These are phyloP conservation scores for Ambastaia sidthimunki DNA, from an alignment of 2,797 vertebrate species.

Conservation along the genomic window DNA sequence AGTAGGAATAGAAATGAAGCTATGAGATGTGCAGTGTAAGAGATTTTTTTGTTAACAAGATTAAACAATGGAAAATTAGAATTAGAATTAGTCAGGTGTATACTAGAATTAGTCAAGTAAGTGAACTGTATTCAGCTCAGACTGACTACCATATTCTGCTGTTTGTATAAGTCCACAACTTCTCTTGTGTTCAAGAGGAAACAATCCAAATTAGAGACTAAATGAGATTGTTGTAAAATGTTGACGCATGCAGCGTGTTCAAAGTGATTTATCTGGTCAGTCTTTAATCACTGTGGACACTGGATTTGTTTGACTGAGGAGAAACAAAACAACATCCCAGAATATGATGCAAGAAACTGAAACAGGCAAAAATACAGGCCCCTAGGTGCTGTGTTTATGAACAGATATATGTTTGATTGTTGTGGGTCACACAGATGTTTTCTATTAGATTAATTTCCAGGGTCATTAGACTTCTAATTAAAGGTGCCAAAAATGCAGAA, in stretches of 20 bases:
- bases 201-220: conserved; percentile 19
- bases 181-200: background rate
- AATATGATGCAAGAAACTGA: conserved; percentile 47
- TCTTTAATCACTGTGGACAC: conserved; percentile 25
- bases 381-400: background rate
- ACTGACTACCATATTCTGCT: background rate
- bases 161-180: background rate
- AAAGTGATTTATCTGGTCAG: conserved; percentile 29
- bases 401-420: background rate
- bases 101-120: background rate
- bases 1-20: too few species aligned
- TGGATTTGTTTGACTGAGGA: conserved; percentile 34
- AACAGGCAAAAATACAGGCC: conserved; percentile 26
- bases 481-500: too few species aligned
- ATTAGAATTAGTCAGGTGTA: too few species aligned
- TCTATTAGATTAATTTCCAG: background rate
- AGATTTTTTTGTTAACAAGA: too few species aligned
- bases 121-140: background rate
- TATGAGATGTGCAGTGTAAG: too few species aligned
- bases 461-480: background rate
- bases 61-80: too few species aligned
- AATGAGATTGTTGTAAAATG: conserved; percentile 14
- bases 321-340: conserved; percentile 15
- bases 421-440: too few species aligned
- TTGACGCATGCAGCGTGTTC: background rate